A percentile compares a stretch with the other conserved stretches of the same genome.
These are phyloP conservation scores for Hyposoter didymator DNA, from an alignment of 2,888 invertebrate species.

Conservation along the genomic window DNA sequence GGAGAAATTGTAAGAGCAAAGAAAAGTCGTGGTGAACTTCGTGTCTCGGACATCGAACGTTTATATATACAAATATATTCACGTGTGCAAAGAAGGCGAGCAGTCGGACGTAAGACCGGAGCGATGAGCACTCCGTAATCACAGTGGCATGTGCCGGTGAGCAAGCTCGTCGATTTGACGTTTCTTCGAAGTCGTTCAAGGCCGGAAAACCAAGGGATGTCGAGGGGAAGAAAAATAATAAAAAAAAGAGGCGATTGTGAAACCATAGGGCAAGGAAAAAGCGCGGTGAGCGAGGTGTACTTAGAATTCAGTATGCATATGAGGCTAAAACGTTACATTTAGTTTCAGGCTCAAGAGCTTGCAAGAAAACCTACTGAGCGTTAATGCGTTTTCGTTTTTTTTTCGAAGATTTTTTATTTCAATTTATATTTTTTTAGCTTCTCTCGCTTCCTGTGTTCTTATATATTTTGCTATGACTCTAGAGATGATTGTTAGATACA, in stretches of 20 bases:
- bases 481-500: constrained; percentile 56
- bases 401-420: background rate
- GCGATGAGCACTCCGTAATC: constrained; percentile 58
- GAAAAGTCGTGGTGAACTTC: constrained; percentile 22
- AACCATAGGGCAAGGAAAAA: constrained; percentile 37
- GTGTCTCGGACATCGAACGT: constrained; percentile 43
- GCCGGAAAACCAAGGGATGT: constrained; percentile 72
- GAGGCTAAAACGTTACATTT: constrained; percentile 11
- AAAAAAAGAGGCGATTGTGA: constrained; percentile 25
- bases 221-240: constrained; percentile 18
- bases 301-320: constrained; percentile 49
- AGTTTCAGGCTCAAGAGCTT: background rate
- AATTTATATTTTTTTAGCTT: constrained; percentile 15
- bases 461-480: background rate
- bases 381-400: background rate
- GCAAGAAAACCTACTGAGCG: constrained; percentile 1
- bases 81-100: background rate
- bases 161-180: constrained; percentile 71
- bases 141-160: constrained; percentile 27
- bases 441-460: background rate
- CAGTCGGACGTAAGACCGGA: constrained; percentile 29
- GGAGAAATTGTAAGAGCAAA: background rate
- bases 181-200: constrained; percentile 76
- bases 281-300: constrained; percentile 62
- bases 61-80: background rate